A percentile compares a stretch with the other conserved stretches of the same genome.
phyloP scores from a whole-genome alignment of 37 sponge, comb jelly and placozoan genomes.

The Ianthella basta region DNA sequence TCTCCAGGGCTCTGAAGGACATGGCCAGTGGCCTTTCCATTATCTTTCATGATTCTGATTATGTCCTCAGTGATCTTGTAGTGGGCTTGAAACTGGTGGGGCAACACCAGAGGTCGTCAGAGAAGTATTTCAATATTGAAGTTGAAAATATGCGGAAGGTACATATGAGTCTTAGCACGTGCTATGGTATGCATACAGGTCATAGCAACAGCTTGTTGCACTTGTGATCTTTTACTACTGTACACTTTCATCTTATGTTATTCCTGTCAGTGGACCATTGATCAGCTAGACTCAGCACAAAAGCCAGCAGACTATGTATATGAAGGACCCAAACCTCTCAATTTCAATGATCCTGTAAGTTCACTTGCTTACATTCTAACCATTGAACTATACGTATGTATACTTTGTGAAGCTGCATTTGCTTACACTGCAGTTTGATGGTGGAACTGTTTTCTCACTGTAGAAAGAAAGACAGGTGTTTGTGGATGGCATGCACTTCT shows the following conservation, averaged over 20 bases:
- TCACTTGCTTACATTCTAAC: no score
- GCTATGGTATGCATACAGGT: no score
- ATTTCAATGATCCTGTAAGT: no score
- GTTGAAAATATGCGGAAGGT: slow-evolving; percentile 9
- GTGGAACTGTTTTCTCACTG: not conserved
- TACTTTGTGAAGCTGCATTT: not conserved
- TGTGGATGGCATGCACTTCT: slow-evolving; percentile 44
- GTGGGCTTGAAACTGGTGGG: slow-evolving; percentile 3
- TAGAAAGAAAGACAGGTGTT: slow-evolving; percentile 33
- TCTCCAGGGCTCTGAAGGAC: slow-evolving; percentile 3
- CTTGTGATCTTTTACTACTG: no score
- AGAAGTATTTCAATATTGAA: not conserved
- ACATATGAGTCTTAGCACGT: not conserved
- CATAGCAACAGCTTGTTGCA: no score
- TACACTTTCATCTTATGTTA: no score
- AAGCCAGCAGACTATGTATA: no score
- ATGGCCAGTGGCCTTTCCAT: slow-evolving; percentile 12
- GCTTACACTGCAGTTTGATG: not conserved
- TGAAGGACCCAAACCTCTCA: no score
- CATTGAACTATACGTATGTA: not conserved
- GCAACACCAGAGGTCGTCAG: not conserved
- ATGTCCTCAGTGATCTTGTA: slow-evolving; percentile 27
- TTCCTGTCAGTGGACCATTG: no score
- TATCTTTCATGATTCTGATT: not conserved
- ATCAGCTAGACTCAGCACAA: no score